phyloP scores from a whole-genome alignment of 2,113 vertebrate species.

The Semicossyphus pulcher region DNA sequence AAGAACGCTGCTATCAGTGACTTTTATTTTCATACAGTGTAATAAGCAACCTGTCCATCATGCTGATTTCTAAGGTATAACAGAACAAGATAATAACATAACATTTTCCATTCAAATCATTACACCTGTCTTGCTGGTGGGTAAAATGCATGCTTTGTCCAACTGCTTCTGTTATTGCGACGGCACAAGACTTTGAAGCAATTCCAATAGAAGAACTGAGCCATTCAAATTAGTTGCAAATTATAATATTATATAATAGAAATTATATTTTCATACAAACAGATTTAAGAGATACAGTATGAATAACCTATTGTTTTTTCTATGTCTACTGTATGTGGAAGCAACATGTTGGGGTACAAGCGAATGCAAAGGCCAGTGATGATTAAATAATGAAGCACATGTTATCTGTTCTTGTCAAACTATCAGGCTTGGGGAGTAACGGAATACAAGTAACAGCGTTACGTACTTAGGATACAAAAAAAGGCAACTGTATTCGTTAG shows the following conservation, averaged over 20 bases:
- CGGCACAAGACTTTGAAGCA: neutral
- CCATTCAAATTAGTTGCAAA: conserved; percentile 29
- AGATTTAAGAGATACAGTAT: neutral
- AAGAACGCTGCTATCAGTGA: neutral
- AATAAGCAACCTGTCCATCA: neutral
- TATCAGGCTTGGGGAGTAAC: too few species aligned
- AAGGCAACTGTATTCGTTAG: too few species aligned
- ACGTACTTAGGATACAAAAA: too few species aligned
- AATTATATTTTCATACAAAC: neutral
- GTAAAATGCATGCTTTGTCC: neutral
- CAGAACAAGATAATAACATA: neutral
- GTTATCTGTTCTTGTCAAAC: neutral
- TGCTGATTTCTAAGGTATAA: neutral
- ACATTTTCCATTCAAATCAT: conserved; percentile 30
- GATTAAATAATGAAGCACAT: neutral
- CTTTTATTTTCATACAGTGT: conserved; percentile 18
- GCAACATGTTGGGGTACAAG: neutral
- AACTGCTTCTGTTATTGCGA: neutral
- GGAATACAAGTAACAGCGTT: too few species aligned
- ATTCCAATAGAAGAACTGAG: neutral
- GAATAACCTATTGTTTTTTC: neutral
- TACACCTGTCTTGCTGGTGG: neutral
- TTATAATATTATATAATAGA: too few species aligned
- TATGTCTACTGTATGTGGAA: neutral
- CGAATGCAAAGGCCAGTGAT: neutral